Evolutionary conservation across 30 jellyfish, hydroid and myxozoan genomes (phyloP).

Genomic region (Aurelia aurita complex sp. Pacific): DNA sequence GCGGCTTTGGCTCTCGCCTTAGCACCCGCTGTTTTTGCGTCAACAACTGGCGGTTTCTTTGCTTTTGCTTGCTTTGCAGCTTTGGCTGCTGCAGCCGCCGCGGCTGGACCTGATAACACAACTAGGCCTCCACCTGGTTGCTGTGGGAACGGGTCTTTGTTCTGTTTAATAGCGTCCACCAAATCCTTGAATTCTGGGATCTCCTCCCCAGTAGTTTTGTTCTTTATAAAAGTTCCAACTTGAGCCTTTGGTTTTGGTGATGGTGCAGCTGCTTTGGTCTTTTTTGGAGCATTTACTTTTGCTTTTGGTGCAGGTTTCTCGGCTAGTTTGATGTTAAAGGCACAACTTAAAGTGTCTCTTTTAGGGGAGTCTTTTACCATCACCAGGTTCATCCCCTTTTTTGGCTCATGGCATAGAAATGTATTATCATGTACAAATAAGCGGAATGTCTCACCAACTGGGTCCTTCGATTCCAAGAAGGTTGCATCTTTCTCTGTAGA

Average conservation of each 20-base stretch:
- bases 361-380: constrained; percentile 59
- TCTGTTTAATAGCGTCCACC: constrained; percentile 47
- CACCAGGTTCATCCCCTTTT: constrained; percentile 34
- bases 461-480: constrained; percentile 49
- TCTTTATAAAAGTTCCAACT: constrained; percentile 8
- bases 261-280: neutral
- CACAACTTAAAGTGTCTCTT: constrained; percentile 62
- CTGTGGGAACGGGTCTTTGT: constrained; percentile 51
- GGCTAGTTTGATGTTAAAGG: constrained; percentile 24
- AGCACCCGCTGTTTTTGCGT: too few species aligned
- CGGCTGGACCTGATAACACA: constrained; percentile 22
- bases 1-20: constrained; percentile 2
- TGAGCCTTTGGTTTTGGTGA: constrained; percentile 2
- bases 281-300: neutral
- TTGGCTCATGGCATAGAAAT: constrained; percentile 61
- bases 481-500: constrained; percentile 58
- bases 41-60: neutral
- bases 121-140: constrained; percentile 39
- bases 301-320: constrained; percentile 1
- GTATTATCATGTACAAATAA: constrained; percentile 40
- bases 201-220: constrained; percentile 32
- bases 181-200: constrained; percentile 53
- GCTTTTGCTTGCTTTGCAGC: neutral
- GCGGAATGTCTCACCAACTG: constrained; percentile 46
- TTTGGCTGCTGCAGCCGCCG: neutral